A percentile compares a stretch with the other conserved stretches of the same genome.
These are phyloP conservation scores for Drosophila vallismaia DNA, from an alignment of 2,888 invertebrate genomes.

Conservation along the genomic window DNA sequence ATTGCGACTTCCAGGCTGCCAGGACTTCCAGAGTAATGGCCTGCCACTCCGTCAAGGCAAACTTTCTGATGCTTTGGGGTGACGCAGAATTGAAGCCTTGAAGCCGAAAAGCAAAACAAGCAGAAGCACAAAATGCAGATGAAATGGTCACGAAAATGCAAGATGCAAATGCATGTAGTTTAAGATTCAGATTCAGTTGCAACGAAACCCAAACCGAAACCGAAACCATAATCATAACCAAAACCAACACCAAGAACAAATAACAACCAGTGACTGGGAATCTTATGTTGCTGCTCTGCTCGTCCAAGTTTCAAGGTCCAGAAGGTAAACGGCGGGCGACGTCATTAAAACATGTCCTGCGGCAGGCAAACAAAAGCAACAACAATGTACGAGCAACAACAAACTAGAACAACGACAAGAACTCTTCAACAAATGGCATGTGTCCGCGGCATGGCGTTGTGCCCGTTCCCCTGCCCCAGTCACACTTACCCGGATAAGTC, in stretches of 20 bases:
- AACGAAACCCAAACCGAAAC: not conserved
- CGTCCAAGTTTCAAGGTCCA: conserved; percentile 40
- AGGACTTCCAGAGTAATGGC: not conserved
- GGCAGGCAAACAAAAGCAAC: conserved; percentile 57
- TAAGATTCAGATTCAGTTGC: not conserved
- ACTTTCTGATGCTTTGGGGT: conserved; percentile 8
- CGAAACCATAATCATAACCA: not conserved
- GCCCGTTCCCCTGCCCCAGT: conserved; percentile 7
- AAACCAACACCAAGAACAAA: conserved; percentile 23
- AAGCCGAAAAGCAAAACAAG: conserved; percentile 39
- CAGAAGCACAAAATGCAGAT: conserved; percentile 33
- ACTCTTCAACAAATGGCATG: conserved; percentile 68
- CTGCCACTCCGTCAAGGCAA: conserved; percentile 2
- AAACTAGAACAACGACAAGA: conserved; percentile 46
- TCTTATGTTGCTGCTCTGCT: conserved; percentile 56
- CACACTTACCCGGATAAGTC: conserved; percentile 87
- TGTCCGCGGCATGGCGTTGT: conserved; percentile 33
- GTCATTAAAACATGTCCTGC: conserved; percentile 71
- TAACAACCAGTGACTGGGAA: conserved; percentile 12
- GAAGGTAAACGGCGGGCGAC: conserved; percentile 60
- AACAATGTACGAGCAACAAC: conserved; percentile 30
- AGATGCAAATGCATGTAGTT: conserved; percentile 21
- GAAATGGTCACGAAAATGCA: conserved; percentile 18
- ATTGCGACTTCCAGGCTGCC: conserved; percentile 23
- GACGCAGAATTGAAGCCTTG: not conserved